phyloP scores from a whole-genome alignment of 30 jellyfish, hydroid and myxozoan genomes.

The Cassiopea xamachana region DNA sequence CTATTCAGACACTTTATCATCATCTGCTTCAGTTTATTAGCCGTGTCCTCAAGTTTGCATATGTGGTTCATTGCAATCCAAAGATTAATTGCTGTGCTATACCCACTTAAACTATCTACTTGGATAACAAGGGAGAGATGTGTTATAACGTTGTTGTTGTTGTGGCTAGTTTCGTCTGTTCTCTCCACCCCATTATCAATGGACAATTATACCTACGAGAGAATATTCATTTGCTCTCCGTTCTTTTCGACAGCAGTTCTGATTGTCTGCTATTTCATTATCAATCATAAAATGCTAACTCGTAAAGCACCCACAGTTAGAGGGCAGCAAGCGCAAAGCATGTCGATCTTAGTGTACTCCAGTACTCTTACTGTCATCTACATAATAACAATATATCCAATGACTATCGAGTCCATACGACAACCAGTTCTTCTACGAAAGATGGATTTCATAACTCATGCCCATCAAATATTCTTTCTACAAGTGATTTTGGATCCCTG shows the following conservation, averaged over 20 bases:
- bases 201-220: background rate
- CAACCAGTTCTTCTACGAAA: background rate
- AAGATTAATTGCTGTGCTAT: constrained; percentile 5
- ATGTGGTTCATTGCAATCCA: background rate
- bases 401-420: background rate
- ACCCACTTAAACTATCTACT: background rate
- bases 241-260: background rate
- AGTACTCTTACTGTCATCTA: background rate
- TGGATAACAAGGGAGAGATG: background rate
- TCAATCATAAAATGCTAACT: background rate
- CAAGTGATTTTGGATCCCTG: background rate
- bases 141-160: background rate
- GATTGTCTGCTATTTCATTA: background rate
- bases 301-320: background rate
- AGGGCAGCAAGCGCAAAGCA: background rate
- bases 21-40: background rate
- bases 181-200: background rate
- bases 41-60: background rate
- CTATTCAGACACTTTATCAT: background rate
- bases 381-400: background rate
- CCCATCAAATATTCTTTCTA: background rate
- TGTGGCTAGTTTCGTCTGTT: background rate
- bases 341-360: background rate
- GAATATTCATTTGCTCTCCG: background rate
- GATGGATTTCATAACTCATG: background rate